phyloP scores from a whole-genome alignment of 2,888 invertebrate species.

The Chymomyza amoena region DNA sequence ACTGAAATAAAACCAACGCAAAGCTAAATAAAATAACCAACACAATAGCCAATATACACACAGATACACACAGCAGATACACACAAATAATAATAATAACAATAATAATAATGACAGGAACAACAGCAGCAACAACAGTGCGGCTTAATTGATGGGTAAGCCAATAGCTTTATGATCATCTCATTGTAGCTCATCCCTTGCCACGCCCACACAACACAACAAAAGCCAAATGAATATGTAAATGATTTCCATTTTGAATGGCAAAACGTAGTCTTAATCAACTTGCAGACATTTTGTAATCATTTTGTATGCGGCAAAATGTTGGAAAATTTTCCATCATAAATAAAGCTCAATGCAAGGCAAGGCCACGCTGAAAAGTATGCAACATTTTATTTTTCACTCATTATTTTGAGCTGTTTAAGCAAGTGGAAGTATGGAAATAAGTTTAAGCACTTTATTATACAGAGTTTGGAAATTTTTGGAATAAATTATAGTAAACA shows the following conservation, averaged over 20 bases:
- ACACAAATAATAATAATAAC: conserved; percentile 36
- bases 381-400: background rate
- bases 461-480: no score
- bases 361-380: background rate
- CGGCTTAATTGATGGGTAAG: conserved; percentile 32
- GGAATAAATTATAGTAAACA: no score
- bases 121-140: background rate
- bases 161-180: background rate
- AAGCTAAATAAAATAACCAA: background rate
- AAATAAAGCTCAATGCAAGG: background rate
- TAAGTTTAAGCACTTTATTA: background rate
- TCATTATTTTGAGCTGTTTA: background rate
- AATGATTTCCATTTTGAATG: background rate
- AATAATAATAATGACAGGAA: conserved; percentile 15
- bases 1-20: conserved; percentile 8
- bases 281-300: background rate
- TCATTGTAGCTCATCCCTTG: background rate
- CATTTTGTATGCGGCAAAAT: background rate
- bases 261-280: background rate
- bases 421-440: background rate
- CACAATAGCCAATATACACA: background rate
- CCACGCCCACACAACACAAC: background rate
- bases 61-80: no score
- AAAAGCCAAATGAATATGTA: background rate
- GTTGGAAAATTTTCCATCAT: background rate